These are phyloP conservation scores for Camptogramma bilineatum DNA, from an alignment of 2,888 invertebrate genomes.

Conservation along the genomic window DNA sequence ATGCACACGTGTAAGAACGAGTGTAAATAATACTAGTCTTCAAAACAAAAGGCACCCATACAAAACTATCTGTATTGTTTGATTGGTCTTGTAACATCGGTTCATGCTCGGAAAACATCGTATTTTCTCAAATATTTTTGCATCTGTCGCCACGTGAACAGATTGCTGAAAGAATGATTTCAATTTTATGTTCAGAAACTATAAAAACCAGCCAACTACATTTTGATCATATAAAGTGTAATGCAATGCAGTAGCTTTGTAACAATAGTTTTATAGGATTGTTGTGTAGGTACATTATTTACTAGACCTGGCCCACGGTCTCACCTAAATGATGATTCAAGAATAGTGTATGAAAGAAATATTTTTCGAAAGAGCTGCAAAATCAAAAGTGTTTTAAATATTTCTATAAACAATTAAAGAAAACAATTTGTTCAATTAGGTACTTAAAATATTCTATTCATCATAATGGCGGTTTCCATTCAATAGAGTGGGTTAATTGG, in stretches of 20 bases:
- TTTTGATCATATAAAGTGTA: conserved; percentile 40
- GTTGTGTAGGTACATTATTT: no score
- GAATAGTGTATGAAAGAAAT: background rate
- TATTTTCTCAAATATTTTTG: conserved; percentile 45
- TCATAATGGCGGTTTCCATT: conserved; percentile 6
- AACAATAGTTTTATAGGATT: no score
- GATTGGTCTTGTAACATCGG: conserved; percentile 13
- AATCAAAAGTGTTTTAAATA: background rate
- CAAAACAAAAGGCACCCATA: background rate
- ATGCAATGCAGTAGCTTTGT: background rate
- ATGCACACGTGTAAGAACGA: background rate
- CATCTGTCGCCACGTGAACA: conserved; percentile 50
- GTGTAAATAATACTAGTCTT: background rate
- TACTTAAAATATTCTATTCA: background rate
- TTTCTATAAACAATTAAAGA: background rate
- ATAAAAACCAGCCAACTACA: conserved; percentile 46
- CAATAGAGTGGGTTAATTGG: conserved; percentile 20
- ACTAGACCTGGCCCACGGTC: no score
- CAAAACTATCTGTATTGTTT: background rate
- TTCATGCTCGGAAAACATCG: conserved; percentile 6
- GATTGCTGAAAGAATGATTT: conserved; percentile 49
- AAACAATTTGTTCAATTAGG: background rate
- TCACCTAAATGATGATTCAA: no score
- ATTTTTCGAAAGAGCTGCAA: background rate
- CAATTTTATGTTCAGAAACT: conserved; percentile 49